Evolutionary conservation across 2,797 vertebrate genomes (phyloP).

Genomic region (Mormyrops boulengeri): DNA sequence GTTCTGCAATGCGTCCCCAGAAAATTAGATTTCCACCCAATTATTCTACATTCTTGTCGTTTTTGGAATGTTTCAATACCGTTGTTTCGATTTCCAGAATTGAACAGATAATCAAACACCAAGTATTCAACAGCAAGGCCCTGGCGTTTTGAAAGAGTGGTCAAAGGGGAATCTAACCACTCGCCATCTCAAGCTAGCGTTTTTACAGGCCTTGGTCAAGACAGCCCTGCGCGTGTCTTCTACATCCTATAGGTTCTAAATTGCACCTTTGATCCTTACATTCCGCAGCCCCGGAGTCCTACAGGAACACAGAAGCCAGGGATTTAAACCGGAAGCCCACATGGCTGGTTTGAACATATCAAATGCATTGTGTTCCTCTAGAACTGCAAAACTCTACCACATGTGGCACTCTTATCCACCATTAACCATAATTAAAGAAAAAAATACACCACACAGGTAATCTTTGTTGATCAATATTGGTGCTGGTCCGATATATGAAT

Average conservation of each 20-base stretch:
- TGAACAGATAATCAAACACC: background rate
- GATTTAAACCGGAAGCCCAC: slow-evolving; percentile 20
- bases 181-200: slow-evolving; percentile 39
- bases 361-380: background rate
- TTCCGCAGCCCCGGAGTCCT: slow-evolving; percentile 30
- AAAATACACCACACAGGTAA: background rate
- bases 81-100: background rate
- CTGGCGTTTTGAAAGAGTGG: slow-evolving; percentile 17
- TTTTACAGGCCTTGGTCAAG: slow-evolving; percentile 40
- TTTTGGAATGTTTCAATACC: background rate
- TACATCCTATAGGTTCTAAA: slow-evolving; percentile 34
- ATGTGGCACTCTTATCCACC: background rate
- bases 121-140: background rate
- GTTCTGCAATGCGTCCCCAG: background rate
- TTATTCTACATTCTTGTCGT: background rate
- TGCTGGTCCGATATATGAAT: background rate
- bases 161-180: slow-evolving; percentile 32
- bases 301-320: slow-evolving; percentile 35
- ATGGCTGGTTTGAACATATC: background rate
- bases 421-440: background rate
- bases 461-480: background rate
- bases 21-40: background rate
- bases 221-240: slow-evolving; percentile 37
- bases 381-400: slow-evolving; percentile 4
- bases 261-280: slow-evolving; percentile 27